phyloP scores from a whole-genome alignment of 2,797 vertebrate species.

The Lagodon rhomboides region DNA sequence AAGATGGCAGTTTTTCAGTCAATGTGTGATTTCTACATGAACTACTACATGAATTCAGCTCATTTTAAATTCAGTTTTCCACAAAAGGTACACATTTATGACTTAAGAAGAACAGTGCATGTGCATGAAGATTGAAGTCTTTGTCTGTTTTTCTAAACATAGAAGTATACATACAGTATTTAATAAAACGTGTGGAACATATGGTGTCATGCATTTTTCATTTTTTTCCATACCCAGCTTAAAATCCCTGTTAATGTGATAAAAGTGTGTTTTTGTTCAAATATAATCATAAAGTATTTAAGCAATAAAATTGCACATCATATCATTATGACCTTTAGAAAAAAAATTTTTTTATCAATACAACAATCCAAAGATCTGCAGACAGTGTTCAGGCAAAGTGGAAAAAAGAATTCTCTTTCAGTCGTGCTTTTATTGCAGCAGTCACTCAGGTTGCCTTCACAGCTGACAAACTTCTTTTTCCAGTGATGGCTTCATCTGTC shows the following conservation, averaged over 20 bases:
- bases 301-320: neutral
- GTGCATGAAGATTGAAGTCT: too few relatives aligned
- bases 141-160: too few relatives aligned
- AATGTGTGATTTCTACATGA: neutral
- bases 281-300: neutral
- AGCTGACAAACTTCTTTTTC: slow-evolving; percentile 37
- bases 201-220: too few relatives aligned
- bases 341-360: neutral
- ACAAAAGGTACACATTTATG: too few relatives aligned
- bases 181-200: too few relatives aligned
- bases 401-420: neutral
- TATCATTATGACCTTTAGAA: neutral
- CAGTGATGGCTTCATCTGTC: slow-evolving; percentile 37
- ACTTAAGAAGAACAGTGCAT: too few relatives aligned
- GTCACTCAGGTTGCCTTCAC: slow-evolving; percentile 35
- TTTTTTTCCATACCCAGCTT: too few relatives aligned
- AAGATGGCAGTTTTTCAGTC: neutral
- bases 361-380: neutral
- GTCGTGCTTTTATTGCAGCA: neutral
- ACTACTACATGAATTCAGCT: neutral
- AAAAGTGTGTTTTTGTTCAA: too few relatives aligned
- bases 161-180: too few relatives aligned
- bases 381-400: neutral
- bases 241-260: too few relatives aligned
- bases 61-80: neutral